Evolutionary conservation across 2,888 invertebrate genomes (phyloP), one percentile per base, ranked within the genome.

Genomic region (Orthosia cruda): DNA sequence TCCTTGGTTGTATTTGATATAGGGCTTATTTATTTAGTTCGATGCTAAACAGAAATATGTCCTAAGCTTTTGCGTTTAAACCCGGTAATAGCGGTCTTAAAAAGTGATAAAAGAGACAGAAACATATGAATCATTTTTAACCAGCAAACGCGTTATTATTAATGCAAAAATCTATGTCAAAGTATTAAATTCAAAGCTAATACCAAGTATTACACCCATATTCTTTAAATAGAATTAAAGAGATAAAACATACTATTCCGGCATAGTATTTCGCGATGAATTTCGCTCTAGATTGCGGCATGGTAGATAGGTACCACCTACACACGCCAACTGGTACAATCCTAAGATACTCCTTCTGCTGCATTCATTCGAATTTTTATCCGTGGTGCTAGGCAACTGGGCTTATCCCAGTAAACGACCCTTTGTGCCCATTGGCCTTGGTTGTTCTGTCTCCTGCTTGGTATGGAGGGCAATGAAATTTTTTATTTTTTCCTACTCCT

Each of bases 251-350:
- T 74, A 75, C 73, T 77, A 85, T 85, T 87, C 83, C 80, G 75
- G 71, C 81, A 77, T 86, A 88, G 84, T 81, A 85, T 87, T 85
- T 80, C 72, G 73, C 86, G 90, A 86, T 87, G 87, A 81, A 87
- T 86, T 81, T 74, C 57, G 85, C 78, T 86, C 86, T 87, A 86
- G 85, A 85, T 87, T 85, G 49, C 71, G 32, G 23, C 54, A 65
- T 77, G 64, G 79, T 71, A 59, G 40, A 9, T 9, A 40, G 40
- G 40, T 40, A 40, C 40, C 1, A 40, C 40, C n/a, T 40, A n/a
- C 18, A 18, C 40, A 40, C 9, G 40, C 9, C 9, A 40, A 0
- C 40, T 40, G 9, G 9, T 40, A 40, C 9, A 9, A 40, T 9
- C 40, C 7, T 40, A 9, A 9, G 1, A 9, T 40, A 9, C 40